phyloP scores from a whole-genome alignment of 2,797 vertebrate genomes.

The Podarcis lilfordi region DNA sequence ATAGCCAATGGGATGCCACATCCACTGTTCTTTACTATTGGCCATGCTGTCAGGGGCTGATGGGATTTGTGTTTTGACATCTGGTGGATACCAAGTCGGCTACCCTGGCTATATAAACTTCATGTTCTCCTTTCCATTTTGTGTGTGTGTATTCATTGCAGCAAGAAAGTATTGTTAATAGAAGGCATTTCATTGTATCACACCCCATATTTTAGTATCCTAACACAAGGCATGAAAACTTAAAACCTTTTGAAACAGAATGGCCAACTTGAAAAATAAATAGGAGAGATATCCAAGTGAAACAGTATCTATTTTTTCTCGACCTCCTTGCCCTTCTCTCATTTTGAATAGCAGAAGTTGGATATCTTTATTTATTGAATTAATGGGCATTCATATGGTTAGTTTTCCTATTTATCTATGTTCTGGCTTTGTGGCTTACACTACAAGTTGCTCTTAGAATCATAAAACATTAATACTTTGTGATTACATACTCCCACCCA shows the following conservation, averaged over 20 bases:
- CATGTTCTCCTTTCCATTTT: too few species aligned
- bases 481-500: not conserved
- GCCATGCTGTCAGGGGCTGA: too few species aligned
- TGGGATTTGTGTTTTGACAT: too few species aligned
- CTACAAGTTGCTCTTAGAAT: not conserved
- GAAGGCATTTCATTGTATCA: not conserved
- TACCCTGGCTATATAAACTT: not conserved
- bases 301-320: not conserved
- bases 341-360: not conserved
- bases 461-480: not conserved
- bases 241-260: not conserved
- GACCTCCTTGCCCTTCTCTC: too few species aligned
- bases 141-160: not conserved
- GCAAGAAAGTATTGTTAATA: not conserved
- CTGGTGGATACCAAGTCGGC: too few species aligned
- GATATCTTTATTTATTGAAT: not conserved
- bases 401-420: not conserved
- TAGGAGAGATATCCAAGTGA: not conserved
- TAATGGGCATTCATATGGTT: not conserved
- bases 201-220: not conserved
- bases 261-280: not conserved
- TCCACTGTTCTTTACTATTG: too few species aligned
- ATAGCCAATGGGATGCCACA: too few species aligned
- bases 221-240: not conserved
- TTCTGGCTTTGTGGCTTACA: not conserved